Base-by-base conservation (phyloP, 2,888 invertebrate genomes). In the Platycheirus rosarum region DNA sequence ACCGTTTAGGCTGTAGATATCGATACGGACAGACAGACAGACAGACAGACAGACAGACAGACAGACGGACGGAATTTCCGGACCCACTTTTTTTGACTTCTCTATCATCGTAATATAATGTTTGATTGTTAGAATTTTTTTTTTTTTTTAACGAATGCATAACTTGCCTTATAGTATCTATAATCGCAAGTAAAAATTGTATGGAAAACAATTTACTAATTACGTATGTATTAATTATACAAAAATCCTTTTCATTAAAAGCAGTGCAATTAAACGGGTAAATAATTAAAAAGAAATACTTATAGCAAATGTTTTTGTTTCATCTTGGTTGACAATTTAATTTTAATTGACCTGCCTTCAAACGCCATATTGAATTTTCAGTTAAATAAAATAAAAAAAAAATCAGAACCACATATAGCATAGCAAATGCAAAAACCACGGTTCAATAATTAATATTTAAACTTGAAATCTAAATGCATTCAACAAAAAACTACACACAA, bases 381-480 rank as follows among this genome's bases (percentile, higher is more conserved):
- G 18, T 42, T 42, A 40, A 42, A 57, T 57, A 42, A 40, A 42
- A 14, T n/a, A n/a, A n/a, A n/a, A n/a, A 42, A 37, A 42, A 46
- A 60, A 16, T 6, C 14, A 3, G 4, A 20, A 16, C 3, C 9
- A 13, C 6, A 26, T 20, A 37, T 18, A 57, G 29, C 14, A 62
- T 44, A 46, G 37, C 23, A 26, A 75, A 75, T 51, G 35, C 35
- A 62, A 26, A 76, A 63, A 63, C 63, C 18, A 55, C n/a, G n/a
- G 63, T 76, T 76, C 46, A 76, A 69, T 76, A 53, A 76, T 69
- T 63, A 76, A 76, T 76, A 69, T 70, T 76, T 70, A 76, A 60
- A 69, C 53, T 23, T 40, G 11, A 48, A 69, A 53, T 69, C 69
- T 76, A 76, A 69, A 69, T 76, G 76, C 62, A 55, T 69, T 26